Conservation (phyloP, 2,888 invertebrate species). For the Arctia plantaginis region DNA sequence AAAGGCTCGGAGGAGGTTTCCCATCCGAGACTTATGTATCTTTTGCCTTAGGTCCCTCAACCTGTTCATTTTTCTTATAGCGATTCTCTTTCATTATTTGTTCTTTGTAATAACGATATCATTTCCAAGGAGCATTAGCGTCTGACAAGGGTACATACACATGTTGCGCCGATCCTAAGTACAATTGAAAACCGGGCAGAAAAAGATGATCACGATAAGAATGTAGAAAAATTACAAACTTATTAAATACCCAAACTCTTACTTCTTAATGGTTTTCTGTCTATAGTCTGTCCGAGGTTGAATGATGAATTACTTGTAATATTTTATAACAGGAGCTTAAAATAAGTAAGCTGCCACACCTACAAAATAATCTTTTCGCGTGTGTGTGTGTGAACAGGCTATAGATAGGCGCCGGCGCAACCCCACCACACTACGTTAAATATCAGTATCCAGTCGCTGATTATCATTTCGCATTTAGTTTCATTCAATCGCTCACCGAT, state of each 20-base stretch:
- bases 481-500: neutral
- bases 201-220: neutral
- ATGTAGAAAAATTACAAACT: neutral
- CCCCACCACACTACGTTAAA: neutral
- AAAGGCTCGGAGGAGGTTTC: too few species aligned
- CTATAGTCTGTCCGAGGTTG: neutral
- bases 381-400: neutral
- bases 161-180: too few species aligned
- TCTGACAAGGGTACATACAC: too few species aligned
- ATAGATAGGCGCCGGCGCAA: conserved; percentile 4
- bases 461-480: conserved; percentile 2
- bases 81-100: too few species aligned
- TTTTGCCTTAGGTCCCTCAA: neutral
- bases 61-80: too few species aligned
- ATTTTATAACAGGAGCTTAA: neutral
- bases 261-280: neutral
- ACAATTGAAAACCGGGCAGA: too few species aligned
- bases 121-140: too few species aligned
- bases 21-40: neutral
- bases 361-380: neutral
- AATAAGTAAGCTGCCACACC: neutral
- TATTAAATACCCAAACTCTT: neutral
- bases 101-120: too few species aligned
- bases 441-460: neutral
- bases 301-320: neutral